Percentiles rank a stretch among this genome's conserved stretches.
Evolutionary conservation across 2,113 vertebrate genomes (phyloP).

Genomic region (Rhabdornis inornatus): DNA sequence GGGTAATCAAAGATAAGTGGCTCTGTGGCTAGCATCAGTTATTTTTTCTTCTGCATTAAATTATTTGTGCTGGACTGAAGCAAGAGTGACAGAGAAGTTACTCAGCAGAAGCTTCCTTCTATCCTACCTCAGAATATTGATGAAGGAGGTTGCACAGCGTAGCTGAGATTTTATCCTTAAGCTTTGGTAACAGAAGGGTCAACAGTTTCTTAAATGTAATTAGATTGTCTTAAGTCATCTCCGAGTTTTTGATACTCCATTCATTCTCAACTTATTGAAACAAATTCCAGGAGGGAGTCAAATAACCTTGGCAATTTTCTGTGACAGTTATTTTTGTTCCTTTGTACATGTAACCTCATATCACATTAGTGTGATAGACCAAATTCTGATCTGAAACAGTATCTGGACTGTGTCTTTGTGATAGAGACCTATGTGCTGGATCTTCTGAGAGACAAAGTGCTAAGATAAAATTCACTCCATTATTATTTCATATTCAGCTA

Average conservation of each 20-base stretch:
- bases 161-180: neutral
- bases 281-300: neutral
- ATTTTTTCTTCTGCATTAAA: neutral
- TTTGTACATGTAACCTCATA: neutral
- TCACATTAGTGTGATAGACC: neutral
- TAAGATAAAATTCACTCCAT: neutral
- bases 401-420: neutral
- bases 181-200: neutral
- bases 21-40: neutral
- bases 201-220: neutral
- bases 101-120: neutral
- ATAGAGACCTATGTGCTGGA: neutral
- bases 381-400: neutral
- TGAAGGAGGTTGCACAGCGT: neutral
- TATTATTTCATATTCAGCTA: neutral
- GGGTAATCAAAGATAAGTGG: neutral
- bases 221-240: neutral
- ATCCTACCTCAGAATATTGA: neutral
- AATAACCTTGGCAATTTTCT: neutral
- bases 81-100: neutral
- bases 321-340: neutral
- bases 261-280: neutral
- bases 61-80: neutral
- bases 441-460: neutral
- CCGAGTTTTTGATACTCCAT: neutral